Evolutionary conservation across 2,113 vertebrate genomes (phyloP), one percentile per base, ranked within the genome.

Genomic region (Hypocryptadius cinnamomeus): DNA sequence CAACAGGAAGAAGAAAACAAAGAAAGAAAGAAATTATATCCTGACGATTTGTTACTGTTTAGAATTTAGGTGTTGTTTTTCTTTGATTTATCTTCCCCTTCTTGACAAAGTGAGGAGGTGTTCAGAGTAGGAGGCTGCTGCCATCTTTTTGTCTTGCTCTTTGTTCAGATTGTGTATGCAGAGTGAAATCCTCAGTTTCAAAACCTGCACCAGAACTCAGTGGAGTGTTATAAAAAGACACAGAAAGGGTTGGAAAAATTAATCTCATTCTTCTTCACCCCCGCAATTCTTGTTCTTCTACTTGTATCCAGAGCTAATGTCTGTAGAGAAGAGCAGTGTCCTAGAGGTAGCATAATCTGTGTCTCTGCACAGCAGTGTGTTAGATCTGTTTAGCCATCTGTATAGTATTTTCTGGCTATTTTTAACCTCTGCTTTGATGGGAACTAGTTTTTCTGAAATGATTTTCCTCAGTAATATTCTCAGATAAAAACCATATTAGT

Each of bases 341-440:
- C 48, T 89, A 57, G 51, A 92, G 72, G 81, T 47, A 79, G 80
- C 35, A 56, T 78, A 81, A 87, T 88, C 76, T 89, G 61, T 64
- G 57, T 91, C 78, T 91, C 70, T 68, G 28, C 70, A 79, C 73
- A 64, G 35, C 65, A 40, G 45, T 56, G 45, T 76, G 54, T 69
- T 89, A 79, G 86, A 69, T 92, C 69, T 86, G 82, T 94, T 96
- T 80, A 91, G 74, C 95, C 93, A 89, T 93, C 89, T 96, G 81
- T 87, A 14, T 64, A 87, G 78, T 91, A 85, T 87, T 94, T 92
- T 77, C 39, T 85, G 51, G 20, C 79, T 96, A 80, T 94, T 93
- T 96, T 95, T 95, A 93, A 91, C 47, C 20, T 83, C 54, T 65
- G n/a, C 48, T 83, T 54, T 94, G 70, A 45, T 39, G 85, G 81